Base-by-base conservation (phyloP, 1,140 invertebrate species). In the Matsumurasca onukii region DNA sequence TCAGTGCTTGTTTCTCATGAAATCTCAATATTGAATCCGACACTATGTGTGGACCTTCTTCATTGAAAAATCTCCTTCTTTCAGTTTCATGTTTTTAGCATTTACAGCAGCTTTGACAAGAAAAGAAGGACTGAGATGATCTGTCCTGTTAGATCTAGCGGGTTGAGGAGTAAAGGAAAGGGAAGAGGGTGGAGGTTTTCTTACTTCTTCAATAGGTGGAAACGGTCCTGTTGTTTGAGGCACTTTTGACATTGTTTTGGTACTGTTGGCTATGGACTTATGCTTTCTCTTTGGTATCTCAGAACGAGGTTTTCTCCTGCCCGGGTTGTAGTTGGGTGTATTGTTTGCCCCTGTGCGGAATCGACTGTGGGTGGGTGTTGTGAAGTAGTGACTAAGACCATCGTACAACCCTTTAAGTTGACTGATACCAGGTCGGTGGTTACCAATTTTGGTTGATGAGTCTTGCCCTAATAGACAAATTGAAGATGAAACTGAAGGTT, bases 311-410 rank as follows among this genome's bases (percentile, higher is more conserved):
- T 68, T 59, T 39, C 57, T 30, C 67, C 48, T 68, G 31, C 52
- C 52, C 20, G 52, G 55, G 12, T 68, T 68, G 17, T 49, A 48
- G n/a, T 62, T 68, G 1, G 52, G 67, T 20, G 20, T 22, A n/a
- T n/a, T n/a, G 22, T 65, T 65, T 63, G 30, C 61, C 27, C 62
- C 62, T 9, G 62, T 65, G 9, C 62, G 27, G 12, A 45, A 65
- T 74, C 88, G 73, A 80, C 87, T 79, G 66, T 85, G 85, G 55
- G 82, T 82, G 5, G 86, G 85, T 27, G 88, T 84, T 45, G 89
- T 88, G 76, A 91, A 95, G 72, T 93, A 87, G 77, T 94, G 91
- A 69, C 91, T 93, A 9, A 95, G 81, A 1, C 92, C 91, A 78
- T 95, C 92, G 79, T 90, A 93, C 0, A 95, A 79, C 24, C 91